Base-by-base conservation (phyloP, 64 coral and sea anemone genomes). In the Stichodactyla mertensii region DNA sequence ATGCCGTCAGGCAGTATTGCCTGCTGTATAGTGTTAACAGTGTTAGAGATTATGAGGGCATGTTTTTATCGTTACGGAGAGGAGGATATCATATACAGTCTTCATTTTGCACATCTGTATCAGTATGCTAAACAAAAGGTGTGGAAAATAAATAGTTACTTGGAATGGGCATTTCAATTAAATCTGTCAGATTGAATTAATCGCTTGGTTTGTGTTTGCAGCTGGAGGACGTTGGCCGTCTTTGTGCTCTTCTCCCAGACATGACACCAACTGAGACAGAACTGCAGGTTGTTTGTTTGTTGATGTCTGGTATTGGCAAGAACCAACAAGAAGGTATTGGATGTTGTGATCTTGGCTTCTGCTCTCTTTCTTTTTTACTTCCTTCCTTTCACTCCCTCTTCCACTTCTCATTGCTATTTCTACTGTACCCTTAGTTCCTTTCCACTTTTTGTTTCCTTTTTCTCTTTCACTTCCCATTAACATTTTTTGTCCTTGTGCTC, bases 121-220 rank as follows among this genome's bases (percentile, higher is more conserved):
- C 95, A 98, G 87, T 93, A 98, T 84, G 92, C 89, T 0, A 88
- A 82, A 45, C 83, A 98, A 27, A 98, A 98, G 92, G 92, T 94
- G 64, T 82, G 69, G 16, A 28, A 74, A 6, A 82, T 45, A 24
- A 36, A 36, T 36, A n/a, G n/a, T n/a, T n/a, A 45, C 36, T 45
- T 45, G 36, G 3, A 45, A 45, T 45, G 36, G 36, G 36, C 3
- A 45, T 45, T 45, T 45, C 36, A 45, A 2, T 45, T 45, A 45
- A 45, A 45, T 45, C 36, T 45, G 36, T 45, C 36, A 45, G 3
- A 14, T 51, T 4, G 57, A 28, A 55, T 61, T 61, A 6, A 15
- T 6, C 1, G 14, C 20, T 84, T 59, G 31, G n/a, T 52, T 20
- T 70, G 16, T 71, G 28, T 2, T 45, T 86, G 52, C 69, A 98